Base-by-base conservation (phyloP, 2,113 vertebrate genomes). In the Scophthalmus maximus region DNA sequence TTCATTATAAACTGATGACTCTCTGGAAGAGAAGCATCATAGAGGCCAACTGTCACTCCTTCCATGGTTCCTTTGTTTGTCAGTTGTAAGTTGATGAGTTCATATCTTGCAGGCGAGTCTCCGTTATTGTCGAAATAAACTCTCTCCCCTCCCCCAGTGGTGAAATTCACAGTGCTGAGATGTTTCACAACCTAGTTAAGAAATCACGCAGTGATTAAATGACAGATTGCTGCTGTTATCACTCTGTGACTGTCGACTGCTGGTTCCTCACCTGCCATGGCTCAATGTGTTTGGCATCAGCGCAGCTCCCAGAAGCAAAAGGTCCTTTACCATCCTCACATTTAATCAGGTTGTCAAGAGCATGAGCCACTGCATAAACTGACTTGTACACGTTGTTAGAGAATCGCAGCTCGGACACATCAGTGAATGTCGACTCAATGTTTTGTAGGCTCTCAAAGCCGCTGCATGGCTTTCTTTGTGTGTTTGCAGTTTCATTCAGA, bases 331-430 rank as follows among this genome's bases (percentile, higher is more conserved):
- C 66, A 62, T 77, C 63, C 25, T 88, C 57, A 78, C 91, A 94
- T 74, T 66, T 89, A 1, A 89, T 60, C 51, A 94, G 59, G 59
- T 84, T 83, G 53, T 94, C 63, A 14, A 95, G 87, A 10, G 94
- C 92, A 20, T 94, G 90, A 50, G 91, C 93, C 22, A 93, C 87
- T 46, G 92, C 89, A 9, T 94, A 94, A 46, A 94, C 88, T 2
- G 93, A 92, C 73, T 93, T 94, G 74, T 94, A 94, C 10, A 95
- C 91, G 49, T 94, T 93, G 63, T 93, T 82, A 1, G 86, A 85
- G 42, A 93, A 91, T 66, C 92, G 91, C 67, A 93, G 69, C 18
- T 93, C 88, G 10, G 90, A 84, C 3, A 91, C 86, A 62, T 94
- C 90, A 5, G 93, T 94, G 46, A 93, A 94, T 10, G 68, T n/a